Conservation (phyloP, 92 coral and sea anemone genomes). For the Porites divaricata region DNA sequence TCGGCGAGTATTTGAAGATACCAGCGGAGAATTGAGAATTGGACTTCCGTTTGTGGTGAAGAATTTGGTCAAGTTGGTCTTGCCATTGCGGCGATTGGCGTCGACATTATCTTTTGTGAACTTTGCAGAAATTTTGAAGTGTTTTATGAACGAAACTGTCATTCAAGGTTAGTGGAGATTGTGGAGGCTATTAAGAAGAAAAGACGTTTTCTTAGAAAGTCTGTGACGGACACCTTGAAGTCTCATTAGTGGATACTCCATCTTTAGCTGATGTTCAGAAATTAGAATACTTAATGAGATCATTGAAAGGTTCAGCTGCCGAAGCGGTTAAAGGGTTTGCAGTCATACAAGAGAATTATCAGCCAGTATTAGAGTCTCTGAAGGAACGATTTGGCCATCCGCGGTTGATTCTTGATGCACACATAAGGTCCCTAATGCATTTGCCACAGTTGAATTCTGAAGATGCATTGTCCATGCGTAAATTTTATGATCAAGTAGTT, state of each 20-base stretch:
- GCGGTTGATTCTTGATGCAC: constrained; percentile 50
- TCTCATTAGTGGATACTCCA: constrained; percentile 37
- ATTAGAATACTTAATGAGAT: constrained; percentile 42
- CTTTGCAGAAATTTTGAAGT: background rate
- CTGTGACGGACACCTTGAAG: constrained; percentile 14
- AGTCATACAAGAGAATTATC: constrained; percentile 25
- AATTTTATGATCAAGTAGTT: constrained; percentile 37
- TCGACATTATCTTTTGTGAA: background rate
- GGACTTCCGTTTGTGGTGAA: too few species aligned
- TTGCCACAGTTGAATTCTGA: background rate
- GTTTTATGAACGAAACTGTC: background rate
- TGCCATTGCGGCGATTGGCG: constrained; percentile 1
- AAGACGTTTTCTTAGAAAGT: constrained; percentile 25
- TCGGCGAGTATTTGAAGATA: too few species aligned
- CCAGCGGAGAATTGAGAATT: background rate
- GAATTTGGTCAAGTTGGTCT: too few species aligned
- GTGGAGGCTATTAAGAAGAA: constrained; percentile 29
- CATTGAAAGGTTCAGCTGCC: constrained; percentile 29
- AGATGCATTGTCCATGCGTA: constrained; percentile 35
- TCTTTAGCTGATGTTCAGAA: constrained; percentile 49
- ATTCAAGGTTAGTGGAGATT: background rate
- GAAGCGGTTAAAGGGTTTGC: constrained; percentile 39
- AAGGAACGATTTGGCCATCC: constrained; percentile 50
- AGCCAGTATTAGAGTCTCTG: constrained; percentile 21
- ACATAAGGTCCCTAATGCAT: constrained; percentile 15